Evolutionary conservation across 1,140 invertebrate genomes (phyloP), one percentile per base, ranked within the genome.

Genomic region (Bradynema listronoti): DNA sequence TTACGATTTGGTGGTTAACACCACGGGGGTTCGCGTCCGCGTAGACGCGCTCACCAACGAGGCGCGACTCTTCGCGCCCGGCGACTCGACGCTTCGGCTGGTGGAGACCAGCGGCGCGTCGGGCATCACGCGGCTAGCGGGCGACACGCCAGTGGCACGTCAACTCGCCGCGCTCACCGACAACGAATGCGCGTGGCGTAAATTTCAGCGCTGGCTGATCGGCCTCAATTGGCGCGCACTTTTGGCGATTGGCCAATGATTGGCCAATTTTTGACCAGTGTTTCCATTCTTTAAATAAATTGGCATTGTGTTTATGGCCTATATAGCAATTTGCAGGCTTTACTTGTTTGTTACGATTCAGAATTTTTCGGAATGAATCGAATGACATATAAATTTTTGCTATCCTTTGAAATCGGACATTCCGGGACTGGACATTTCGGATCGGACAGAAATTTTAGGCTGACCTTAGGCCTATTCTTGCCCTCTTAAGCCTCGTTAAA

Each of bases 171-270:
- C 19, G 29, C 2, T 69, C 1, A 39, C 30, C 2, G 65, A 69
- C 29, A 16, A 19, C 2, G 67, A 69, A 52, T 29, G 9, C 32
- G 46, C 11, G 24, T 34, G 64, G 42, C 55, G 51, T 4, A 73
- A 73, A 41, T 69, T 63, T 45, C 47, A 69, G 42, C 45, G 67
- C 39, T 69, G 67, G 67, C 46, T 69, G 7, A 71, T 69, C 33
- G 70, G 67, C 11, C 45, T 69, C 22, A 68, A 67, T 30, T 69
- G 71, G 70, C 66, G 46, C 24, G 64, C 69, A 3, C 42, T 69
- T 16, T 53, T 67, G 5, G 19, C 24, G 14, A 61, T 61, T 55
- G n/a, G n/a, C n/a, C n/a, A n/a, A n/a, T n/a, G n/a, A n/a, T n/a
- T n/a, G n/a, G n/a, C n/a, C n/a, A n/a, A n/a, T n/a, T n/a, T n/a